A percentile compares a stretch with the other conserved stretches of the same genome.
Conservation (phyloP, 2,797 vertebrate genomes). For the Prunella strophiata region DNA sequence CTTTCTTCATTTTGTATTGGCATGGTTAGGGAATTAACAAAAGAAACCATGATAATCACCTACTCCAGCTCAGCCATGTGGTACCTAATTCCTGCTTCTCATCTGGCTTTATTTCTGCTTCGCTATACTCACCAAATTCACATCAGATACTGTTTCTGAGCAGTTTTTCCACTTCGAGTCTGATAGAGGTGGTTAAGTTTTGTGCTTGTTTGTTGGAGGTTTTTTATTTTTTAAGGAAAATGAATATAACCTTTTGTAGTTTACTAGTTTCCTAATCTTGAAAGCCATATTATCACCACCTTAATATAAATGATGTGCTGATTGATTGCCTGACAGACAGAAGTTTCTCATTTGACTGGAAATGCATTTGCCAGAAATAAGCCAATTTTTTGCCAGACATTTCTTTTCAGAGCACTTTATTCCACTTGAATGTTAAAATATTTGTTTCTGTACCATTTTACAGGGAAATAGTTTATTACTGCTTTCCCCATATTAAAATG, state of each 20-base stretch:
- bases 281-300: neutral
- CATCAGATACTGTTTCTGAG: neutral
- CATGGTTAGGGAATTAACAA: neutral
- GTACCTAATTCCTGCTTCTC: neutral
- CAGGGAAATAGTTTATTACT: conserved; percentile 23
- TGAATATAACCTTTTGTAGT: neutral
- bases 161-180: neutral
- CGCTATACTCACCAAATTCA: neutral
- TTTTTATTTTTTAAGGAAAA: neutral
- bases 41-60: neutral
- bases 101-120: neutral
- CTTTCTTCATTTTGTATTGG: neutral
- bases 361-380: conserved; percentile 18
- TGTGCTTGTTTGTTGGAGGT: neutral
- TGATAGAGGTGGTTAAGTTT: neutral
- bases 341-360: neutral
- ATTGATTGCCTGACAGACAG: conserved; percentile 16
- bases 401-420: conserved; percentile 42
- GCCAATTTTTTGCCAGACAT: neutral
- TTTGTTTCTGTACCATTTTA: conserved; percentile 55
- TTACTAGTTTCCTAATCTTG: neutral
- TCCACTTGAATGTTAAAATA: conserved; percentile 41
- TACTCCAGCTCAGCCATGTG: neutral
- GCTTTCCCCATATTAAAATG: conserved; percentile 53
- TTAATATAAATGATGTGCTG: neutral